phyloP scores from a whole-genome alignment of 2,797 vertebrate species.

The Phoebastria nigripes region DNA sequence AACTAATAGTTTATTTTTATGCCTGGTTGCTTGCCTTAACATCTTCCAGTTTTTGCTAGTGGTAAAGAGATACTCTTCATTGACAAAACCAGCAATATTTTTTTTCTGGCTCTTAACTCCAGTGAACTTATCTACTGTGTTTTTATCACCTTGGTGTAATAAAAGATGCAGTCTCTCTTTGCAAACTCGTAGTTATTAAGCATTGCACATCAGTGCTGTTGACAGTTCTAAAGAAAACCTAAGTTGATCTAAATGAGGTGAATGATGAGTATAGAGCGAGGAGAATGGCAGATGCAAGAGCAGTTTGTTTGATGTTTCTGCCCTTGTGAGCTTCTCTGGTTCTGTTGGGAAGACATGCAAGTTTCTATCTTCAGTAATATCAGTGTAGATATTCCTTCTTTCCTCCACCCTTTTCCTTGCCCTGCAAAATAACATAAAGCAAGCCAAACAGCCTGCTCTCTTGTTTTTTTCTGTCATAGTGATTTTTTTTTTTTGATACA shows the following conservation, averaged over 20 bases:
- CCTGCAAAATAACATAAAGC: background rate
- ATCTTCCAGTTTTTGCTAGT: background rate
- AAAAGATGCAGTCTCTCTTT: background rate
- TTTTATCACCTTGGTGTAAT: background rate
- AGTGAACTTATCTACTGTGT: background rate
- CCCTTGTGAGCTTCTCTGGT: background rate
- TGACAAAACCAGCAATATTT: background rate
- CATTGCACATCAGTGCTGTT: background rate
- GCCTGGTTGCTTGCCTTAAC: background rate
- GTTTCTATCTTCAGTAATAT: background rate
- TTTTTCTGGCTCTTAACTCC: background rate
- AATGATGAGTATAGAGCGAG: background rate
- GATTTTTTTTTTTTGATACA: background rate
- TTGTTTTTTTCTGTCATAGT: background rate
- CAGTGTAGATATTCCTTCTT: background rate
- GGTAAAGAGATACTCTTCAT: background rate
- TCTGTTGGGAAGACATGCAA: background rate
- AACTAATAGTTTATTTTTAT: background rate
- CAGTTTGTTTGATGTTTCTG: background rate
- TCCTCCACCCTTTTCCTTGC: background rate
- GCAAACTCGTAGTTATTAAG: background rate
- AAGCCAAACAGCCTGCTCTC: background rate
- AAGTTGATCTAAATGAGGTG: background rate
- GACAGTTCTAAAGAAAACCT: background rate
- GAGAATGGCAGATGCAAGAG: background rate